A percentile compares a stretch with the other conserved stretches of the same genome.
Evolutionary conservation across 2,113 vertebrate species (phyloP).

Genomic region (Kryptolebias marmoratus): DNA sequence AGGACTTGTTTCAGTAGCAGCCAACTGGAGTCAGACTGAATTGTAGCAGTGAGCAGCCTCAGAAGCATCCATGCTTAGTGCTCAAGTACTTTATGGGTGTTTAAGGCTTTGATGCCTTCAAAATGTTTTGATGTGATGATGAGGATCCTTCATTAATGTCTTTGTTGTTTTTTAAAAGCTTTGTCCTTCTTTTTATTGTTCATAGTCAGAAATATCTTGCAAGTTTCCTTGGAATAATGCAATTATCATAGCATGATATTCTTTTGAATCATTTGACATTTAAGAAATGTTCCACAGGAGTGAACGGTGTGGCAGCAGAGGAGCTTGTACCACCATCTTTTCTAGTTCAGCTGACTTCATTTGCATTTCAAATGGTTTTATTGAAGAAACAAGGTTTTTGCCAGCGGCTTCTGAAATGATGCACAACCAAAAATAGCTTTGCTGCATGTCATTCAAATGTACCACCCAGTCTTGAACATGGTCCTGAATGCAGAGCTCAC

Average conservation of each 20-base stretch:
- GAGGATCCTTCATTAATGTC: neutral
- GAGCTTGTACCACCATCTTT: neutral
- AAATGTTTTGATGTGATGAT: too few relatives aligned
- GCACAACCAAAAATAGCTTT: neutral
- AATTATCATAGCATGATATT: neutral
- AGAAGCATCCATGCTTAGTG: neutral
- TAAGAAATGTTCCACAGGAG: neutral
- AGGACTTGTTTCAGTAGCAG: neutral
- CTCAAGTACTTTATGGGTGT: neutral
- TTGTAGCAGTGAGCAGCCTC: neutral
- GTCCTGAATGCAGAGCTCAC: neutral
- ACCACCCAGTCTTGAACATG: neutral
- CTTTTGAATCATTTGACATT: constrained; percentile 3
- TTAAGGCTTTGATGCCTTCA: neutral
- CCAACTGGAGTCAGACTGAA: neutral
- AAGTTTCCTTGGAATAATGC: neutral
- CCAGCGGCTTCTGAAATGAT: neutral
- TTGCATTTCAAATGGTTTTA: neutral
- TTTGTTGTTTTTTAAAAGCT: constrained; percentile 1
- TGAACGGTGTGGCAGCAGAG: neutral
- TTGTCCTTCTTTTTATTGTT: neutral
- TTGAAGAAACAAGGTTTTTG: neutral
- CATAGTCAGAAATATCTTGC: neutral
- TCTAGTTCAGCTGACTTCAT: neutral
- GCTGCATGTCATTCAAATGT: neutral